Percentiles rank a stretch among this genome's conserved stretches.
These are phyloP conservation scores for Myotis vivesi DNA, from an alignment of 2,797 vertebrate genomes.

Conservation along the genomic window DNA sequence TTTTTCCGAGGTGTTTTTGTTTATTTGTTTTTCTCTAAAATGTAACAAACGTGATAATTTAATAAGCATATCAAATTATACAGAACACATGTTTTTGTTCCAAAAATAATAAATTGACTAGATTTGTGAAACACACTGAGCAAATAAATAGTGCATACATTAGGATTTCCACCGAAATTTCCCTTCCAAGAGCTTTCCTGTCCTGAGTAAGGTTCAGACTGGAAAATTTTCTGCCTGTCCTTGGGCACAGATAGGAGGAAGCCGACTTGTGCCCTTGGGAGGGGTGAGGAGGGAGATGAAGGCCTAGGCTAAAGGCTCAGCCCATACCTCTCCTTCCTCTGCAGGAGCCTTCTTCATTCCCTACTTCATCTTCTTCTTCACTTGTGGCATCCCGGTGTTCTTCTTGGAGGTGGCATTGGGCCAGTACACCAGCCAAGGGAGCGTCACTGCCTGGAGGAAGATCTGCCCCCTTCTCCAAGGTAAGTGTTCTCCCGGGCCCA, in stretches of 20 bases:
- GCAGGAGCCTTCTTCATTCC: constrained; percentile 95
- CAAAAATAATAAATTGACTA: constrained; percentile 38
- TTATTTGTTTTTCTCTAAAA: constrained; percentile 51
- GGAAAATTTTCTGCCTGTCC: neutral
- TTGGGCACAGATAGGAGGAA: neutral
- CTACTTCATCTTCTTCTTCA: constrained; percentile 93
- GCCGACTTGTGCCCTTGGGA: neutral
- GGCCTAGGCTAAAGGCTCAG: neutral
- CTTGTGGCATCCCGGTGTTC: constrained; percentile 93
- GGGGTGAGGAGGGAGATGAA: neutral
- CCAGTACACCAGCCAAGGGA: constrained; percentile 95
- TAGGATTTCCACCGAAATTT: neutral
- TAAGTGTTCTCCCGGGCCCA: constrained; percentile 72
- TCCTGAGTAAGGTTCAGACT: neutral
- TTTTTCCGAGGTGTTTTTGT: neutral
- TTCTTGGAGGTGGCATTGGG: constrained; percentile 95
- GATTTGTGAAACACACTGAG: neutral
- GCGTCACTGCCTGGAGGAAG: constrained; percentile 95
- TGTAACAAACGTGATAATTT: constrained; percentile 13
- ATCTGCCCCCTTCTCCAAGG: constrained; percentile 96
- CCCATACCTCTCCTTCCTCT: neutral
- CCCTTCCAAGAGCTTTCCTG: neutral
- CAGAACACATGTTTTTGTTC: constrained; percentile 34
- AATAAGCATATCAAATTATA: constrained; percentile 37
- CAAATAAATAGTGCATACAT: neutral